Conservation (phyloP, 2,113 vertebrate species). For the Corynorhinus townsendii region DNA sequence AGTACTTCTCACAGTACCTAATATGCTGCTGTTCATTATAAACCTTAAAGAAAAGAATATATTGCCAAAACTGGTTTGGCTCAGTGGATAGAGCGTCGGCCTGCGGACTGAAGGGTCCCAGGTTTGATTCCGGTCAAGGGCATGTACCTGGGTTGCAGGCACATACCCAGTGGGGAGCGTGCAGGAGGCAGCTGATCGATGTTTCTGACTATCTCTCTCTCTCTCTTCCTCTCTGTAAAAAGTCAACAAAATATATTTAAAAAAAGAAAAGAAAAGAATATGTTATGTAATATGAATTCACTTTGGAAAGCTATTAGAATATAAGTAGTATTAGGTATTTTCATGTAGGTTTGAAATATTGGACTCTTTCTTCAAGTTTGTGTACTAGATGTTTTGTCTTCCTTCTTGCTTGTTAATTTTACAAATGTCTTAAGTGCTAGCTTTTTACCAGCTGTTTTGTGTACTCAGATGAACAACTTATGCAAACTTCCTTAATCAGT, state of each 20-base stretch:
- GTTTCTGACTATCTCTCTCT: too few relatives aligned
- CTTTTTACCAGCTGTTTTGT: neutral
- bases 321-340: neutral
- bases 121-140: too few relatives aligned
- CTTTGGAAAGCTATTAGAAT: slow-evolving; percentile 17
- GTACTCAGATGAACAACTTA: neutral
- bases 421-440: neutral
- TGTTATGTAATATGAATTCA: neutral
- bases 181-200: too few relatives aligned
- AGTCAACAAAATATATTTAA: too few relatives aligned
- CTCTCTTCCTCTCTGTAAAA: too few relatives aligned
- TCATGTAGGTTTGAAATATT: neutral
- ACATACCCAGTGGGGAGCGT: too few relatives aligned
- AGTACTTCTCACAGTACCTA: neutral
- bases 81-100: too few relatives aligned
- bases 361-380: neutral
- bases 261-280: neutral
- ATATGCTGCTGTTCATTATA: neutral
- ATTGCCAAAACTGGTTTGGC: too few relatives aligned
- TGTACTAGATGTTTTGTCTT: neutral
- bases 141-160: too few relatives aligned
- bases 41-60: neutral
- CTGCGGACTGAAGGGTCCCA: too few relatives aligned
- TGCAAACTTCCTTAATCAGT: neutral
- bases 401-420: neutral